These are phyloP conservation scores for Phylloscopus collybita DNA, from an alignment of 2,797 vertebrate genomes.

Conservation along the genomic window DNA sequence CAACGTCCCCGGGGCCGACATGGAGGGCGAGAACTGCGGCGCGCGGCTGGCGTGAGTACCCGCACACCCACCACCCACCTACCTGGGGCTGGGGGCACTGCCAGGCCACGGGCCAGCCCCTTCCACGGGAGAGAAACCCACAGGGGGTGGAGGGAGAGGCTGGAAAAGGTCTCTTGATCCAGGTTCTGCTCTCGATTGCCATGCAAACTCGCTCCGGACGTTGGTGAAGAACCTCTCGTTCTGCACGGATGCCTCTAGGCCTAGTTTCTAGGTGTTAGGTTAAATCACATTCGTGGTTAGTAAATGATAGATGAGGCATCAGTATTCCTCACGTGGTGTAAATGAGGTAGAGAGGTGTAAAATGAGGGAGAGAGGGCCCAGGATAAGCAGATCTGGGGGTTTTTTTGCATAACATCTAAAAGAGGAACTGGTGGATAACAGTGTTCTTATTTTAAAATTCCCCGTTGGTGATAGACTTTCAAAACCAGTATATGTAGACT, in stretches of 20 bases:
- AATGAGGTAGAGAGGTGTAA: neutral
- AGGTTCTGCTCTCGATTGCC: neutral
- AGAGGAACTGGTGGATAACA: neutral
- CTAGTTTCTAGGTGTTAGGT: too few species aligned
- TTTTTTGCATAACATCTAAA: neutral
- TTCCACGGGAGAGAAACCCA: neutral
- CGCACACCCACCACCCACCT: neutral
- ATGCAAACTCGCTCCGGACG: neutral
- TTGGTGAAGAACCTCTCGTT: neutral
- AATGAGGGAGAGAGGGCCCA: neutral
- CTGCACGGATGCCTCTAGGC: neutral
- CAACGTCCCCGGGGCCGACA: constrained; percentile 91
- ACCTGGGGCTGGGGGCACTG: neutral
- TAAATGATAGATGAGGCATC: too few species aligned
- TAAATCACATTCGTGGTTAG: too few species aligned
- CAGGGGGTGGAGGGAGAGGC: neutral
- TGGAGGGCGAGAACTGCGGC: constrained; percentile 95
- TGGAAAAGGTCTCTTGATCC: neutral
- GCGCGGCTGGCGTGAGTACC: constrained; percentile 94
- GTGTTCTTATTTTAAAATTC: neutral
- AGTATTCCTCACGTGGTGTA: too few species aligned
- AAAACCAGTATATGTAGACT: neutral
- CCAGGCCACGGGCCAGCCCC: neutral
- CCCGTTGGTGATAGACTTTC: neutral
- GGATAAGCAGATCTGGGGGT: neutral